These are phyloP conservation scores for Odontomachus brunneus DNA, from an alignment of 1,140 invertebrate species.

Conservation along the genomic window DNA sequence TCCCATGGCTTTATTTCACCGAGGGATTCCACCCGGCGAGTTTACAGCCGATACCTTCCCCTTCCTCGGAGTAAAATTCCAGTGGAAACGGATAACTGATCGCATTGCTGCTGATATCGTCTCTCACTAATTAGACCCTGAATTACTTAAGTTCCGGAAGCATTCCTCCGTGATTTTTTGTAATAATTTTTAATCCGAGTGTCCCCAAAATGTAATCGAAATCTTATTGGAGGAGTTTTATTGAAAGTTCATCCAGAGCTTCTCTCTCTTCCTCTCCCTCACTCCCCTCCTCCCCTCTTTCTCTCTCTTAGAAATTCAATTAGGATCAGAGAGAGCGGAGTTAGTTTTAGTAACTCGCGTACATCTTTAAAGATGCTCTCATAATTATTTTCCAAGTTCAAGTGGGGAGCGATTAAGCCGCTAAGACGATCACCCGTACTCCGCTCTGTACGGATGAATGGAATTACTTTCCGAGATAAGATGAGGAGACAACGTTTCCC, in stretches of 20 bases:
- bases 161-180: no score
- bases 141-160: no score
- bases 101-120: not conserved
- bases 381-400: not conserved
- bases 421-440: not conserved
- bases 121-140: no score
- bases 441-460: not conserved
- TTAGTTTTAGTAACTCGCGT: not conserved
- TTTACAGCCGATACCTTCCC: constrained; percentile 5
- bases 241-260: no score
- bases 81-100: not conserved
- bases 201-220: no score
- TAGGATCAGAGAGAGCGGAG: not conserved
- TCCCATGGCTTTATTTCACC: not conserved
- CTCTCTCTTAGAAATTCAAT: no score
- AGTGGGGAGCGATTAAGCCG: not conserved
- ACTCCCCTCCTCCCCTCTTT: no score
- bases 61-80: not conserved
- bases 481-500: not conserved
- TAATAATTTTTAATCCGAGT: no score
- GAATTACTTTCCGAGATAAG: not conserved
- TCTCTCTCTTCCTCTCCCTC: no score
- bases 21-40: not conserved
- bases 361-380: not conserved
- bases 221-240: no score